Evolutionary conservation across 1,140 invertebrate genomes (phyloP).

Genomic region (Lordiphosa mommai): DNA sequence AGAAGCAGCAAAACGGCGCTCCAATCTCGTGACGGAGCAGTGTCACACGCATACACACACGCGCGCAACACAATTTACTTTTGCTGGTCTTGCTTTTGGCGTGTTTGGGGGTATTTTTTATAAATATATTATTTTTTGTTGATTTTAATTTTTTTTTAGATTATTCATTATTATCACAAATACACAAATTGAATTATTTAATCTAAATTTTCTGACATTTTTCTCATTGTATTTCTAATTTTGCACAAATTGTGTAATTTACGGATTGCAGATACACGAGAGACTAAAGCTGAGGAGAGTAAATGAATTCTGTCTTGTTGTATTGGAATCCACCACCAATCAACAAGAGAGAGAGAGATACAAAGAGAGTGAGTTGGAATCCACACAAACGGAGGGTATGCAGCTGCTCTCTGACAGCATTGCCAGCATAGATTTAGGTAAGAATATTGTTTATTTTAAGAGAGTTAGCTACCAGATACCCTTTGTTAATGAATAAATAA

Average conservation of each 20-base stretch:
- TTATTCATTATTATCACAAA: conserved; percentile 19
- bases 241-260: conserved; percentile 71
- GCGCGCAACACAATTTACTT: conserved; percentile 13
- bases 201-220: conserved; percentile 17
- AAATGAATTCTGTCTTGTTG: conserved; percentile 54
- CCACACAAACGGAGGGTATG: background rate
- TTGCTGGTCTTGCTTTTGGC: conserved; percentile 8
- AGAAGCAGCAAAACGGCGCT: conserved; percentile 48
- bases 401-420: conserved; percentile 19
- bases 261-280: conserved; percentile 65
- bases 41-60: conserved; percentile 31
- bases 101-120: conserved; percentile 20
- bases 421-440: conserved; percentile 38
- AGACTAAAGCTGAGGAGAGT: conserved; percentile 26
- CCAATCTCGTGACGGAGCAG: conserved; percentile 65
- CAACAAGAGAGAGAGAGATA: conserved; percentile 6
- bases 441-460: background rate
- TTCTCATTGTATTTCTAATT: conserved; percentile 29
- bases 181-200: conserved; percentile 3
- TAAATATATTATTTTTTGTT: conserved; percentile 14
- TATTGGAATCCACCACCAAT: conserved; percentile 58
- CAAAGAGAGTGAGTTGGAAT: background rate
- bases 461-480: background rate
- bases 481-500: too few relatives aligned
- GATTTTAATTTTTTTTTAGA: conserved; percentile 15